Evolutionary conservation across 2,113 vertebrate genomes (phyloP).

Genomic region (Pyrgilauda ruficollis): DNA sequence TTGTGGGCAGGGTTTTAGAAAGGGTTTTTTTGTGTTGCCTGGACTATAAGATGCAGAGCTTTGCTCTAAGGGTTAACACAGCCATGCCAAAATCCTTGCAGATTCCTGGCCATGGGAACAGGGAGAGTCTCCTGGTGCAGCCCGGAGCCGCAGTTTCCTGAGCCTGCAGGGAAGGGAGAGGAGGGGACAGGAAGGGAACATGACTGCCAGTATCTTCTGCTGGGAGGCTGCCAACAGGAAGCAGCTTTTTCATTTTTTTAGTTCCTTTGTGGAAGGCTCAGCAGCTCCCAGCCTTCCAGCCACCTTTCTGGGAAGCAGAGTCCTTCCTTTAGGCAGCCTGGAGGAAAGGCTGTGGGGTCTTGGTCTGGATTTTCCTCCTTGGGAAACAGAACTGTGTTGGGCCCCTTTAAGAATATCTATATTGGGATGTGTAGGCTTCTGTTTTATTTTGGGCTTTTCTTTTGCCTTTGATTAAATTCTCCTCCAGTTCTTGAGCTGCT

Average conservation of each 20-base stretch:
- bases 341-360: not conserved
- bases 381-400: not conserved
- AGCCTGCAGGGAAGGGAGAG: not conserved
- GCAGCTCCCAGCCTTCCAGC: not conserved
- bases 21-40: not conserved
- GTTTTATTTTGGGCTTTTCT: not conserved
- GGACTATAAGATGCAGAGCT: not conserved
- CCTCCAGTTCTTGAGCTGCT: not conserved
- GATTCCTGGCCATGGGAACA: not conserved
- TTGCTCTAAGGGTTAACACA: not conserved
- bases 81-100: not conserved
- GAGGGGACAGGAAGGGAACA: not conserved
- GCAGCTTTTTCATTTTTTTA: not conserved
- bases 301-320: not conserved
- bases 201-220: not conserved
- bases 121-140: not conserved
- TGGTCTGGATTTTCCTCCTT: not conserved
- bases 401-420: not conserved
- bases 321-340: not conserved
- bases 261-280: not conserved
- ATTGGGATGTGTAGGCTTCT: not conserved
- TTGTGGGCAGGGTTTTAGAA: not conserved
- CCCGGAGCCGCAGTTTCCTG: not conserved
- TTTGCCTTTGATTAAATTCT: not conserved
- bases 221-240: constrained; percentile 1